Base-by-base conservation (phyloP, 1,140 invertebrate genomes). In the Diplogasteroides magnus region DNA sequence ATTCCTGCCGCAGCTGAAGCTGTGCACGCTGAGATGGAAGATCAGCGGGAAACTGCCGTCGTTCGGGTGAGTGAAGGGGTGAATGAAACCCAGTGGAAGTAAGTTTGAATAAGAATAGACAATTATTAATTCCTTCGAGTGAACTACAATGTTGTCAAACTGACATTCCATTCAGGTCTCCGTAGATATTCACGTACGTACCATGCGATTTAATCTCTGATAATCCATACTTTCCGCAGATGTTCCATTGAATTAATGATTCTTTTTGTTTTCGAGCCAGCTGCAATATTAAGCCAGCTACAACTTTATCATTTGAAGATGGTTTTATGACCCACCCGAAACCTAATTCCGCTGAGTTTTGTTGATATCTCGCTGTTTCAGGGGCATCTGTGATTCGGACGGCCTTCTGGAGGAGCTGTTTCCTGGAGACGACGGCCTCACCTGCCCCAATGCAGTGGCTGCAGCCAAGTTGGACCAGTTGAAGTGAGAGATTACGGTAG, bases 391-490 rank as follows among this genome's bases (percentile, higher is more conserved):
- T 31, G 48, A 61, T 26, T 15, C 15, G 59, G 59, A 61, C 15
- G 27, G 11, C 25, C 11, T 61, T 13, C 27, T 69, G 58, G 31
- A 62, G 0, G 68, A 69, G 23, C n/a, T 69, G 27, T 69, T 64
- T 48, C 28, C 37, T 3, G 28, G 63, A 13, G 68, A 69, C 31
- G 55, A 23, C 14, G 68, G 68, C 23, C 31, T 63, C 14, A 56
- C 32, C 3, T 69, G 68, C 27, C 68, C 61, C 1, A 62, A 64
- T 31, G 27, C 27, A 57, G 61, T 69, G 26, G 68, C 60, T 2
- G 56, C 28, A 2, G 31, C 61, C 31, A 69, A 69, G 19, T 37
- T 64, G 32, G 56, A 69, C 11, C 61, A 64, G 26, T 29, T 63
- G 0, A 69, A 69, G 68, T 69, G 27, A 31, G 61, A 26, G 23